Conservation (phyloP, 2,797 vertebrate genomes). For the Mormyrus hasselquistii region DNA sequence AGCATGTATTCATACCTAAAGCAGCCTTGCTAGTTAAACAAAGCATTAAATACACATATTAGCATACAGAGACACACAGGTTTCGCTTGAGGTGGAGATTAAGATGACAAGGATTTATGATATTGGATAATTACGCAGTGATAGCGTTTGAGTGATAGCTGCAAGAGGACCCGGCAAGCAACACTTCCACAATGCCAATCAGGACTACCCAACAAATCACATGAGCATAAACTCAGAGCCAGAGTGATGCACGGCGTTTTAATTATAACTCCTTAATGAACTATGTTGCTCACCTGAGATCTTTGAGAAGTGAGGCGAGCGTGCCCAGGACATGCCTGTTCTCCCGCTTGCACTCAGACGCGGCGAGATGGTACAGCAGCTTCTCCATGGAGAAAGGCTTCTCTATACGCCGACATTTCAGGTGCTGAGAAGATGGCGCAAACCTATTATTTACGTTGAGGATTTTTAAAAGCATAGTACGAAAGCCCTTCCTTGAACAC, state of each 20-base stretch:
- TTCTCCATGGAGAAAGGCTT: conserved; percentile 99
- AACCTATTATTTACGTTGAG: neutral
- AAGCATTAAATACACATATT: neutral
- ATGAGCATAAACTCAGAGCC: neutral
- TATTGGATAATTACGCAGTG: neutral
- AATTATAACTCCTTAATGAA: neutral
- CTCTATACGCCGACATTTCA: conserved; percentile 90
- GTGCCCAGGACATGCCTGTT: conserved; percentile 85
- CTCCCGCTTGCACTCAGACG: conserved; percentile 92
- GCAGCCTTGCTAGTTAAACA: neutral
- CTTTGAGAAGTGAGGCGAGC: conserved; percentile 89
- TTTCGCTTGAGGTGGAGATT: neutral
- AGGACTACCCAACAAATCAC: neutral
- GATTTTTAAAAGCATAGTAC: neutral
- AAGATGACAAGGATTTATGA: neutral
- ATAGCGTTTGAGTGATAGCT: neutral
- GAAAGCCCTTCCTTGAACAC: neutral
- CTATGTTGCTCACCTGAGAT: conserved; percentile 79
- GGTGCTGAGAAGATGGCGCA: conserved; percentile 64
- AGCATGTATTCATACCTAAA: neutral
- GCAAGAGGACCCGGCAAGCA: neutral
- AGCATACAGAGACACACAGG: neutral
- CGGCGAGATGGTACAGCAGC: conserved; percentile 96
- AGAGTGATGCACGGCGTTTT: neutral
- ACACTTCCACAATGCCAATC: neutral